Percentiles rank a stretch among this genome's conserved stretches.
Evolutionary conservation across 2,888 invertebrate species (phyloP).

Genomic region (Coelopa pilipes): DNA sequence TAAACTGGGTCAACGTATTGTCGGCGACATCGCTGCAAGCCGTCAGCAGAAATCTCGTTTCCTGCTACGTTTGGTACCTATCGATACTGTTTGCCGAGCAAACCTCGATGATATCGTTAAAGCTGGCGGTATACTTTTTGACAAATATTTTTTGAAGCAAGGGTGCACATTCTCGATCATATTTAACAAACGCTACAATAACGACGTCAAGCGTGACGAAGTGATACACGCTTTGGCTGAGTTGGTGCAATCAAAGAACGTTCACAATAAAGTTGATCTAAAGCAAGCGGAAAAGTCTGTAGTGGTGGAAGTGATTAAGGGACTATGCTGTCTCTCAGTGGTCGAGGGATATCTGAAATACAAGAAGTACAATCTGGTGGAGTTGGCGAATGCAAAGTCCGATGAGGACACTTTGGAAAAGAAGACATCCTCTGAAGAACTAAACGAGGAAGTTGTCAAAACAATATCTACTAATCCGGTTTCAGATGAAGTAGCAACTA

Average conservation of each 20-base stretch:
- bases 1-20: conserved; percentile 75
- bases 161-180: conserved; percentile 80
- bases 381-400: conserved; percentile 60
- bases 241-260: conserved; percentile 75
- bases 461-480: neutral
- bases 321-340: conserved; percentile 82
- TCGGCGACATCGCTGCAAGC: conserved; percentile 75
- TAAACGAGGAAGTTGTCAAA: conserved; percentile 9
- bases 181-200: conserved; percentile 83
- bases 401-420: conserved; percentile 2
- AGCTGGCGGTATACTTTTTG: conserved; percentile 75
- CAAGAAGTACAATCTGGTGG: conserved; percentile 87
- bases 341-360: conserved; percentile 81
- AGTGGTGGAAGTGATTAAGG: conserved; percentile 84
- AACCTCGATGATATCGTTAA: conserved; percentile 79
- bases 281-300: conserved; percentile 81
- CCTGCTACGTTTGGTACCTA: conserved; percentile 82
- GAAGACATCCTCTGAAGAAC: neutral
- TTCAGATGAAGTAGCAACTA: conserved; percentile 9
- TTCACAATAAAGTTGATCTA: conserved; percentile 81
- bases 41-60: conserved; percentile 79
- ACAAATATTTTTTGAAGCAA: conserved; percentile 78
- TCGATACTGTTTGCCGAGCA: conserved; percentile 84
- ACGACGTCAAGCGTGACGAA: conserved; percentile 75
- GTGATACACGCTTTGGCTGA: conserved; percentile 80